phyloP scores from a whole-genome alignment of 2,797 vertebrate genomes.

The Gobio occitaniae region DNA sequence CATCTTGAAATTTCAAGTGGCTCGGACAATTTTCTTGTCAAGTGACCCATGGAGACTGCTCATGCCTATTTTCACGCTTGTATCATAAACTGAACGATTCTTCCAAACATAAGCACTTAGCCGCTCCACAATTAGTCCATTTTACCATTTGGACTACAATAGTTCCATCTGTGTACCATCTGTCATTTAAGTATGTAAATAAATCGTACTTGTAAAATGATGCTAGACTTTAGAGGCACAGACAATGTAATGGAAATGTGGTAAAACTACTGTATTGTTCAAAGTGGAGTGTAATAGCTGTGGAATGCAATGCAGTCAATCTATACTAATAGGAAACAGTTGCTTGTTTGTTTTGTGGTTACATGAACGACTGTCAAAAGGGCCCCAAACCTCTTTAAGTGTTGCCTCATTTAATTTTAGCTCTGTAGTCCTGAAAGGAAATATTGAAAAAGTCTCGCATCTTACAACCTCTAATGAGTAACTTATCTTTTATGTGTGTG shows the following conservation, averaged over 20 bases:
- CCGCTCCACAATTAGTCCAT: no score
- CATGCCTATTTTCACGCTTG: no score
- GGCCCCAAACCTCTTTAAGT: background rate
- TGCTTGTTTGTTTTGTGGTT: conserved; percentile 14
- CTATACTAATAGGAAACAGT: conserved; percentile 34
- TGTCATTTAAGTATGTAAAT: conserved; percentile 10
- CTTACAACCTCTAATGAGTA: background rate
- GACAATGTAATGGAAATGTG: conserved; percentile 8
- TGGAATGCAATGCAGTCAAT: conserved; percentile 5
- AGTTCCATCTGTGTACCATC: background rate
- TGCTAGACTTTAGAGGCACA: background rate
- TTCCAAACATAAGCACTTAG: no score
- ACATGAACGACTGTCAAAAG: background rate
- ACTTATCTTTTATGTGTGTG: background rate
- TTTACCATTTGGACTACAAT: background rate
- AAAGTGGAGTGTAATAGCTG: background rate
- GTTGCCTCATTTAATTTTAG: background rate
- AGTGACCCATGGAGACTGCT: no score
- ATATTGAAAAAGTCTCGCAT: background rate
- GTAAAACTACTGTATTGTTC: background rate
- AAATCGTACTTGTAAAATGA: background rate
- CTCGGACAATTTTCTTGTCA: no score
- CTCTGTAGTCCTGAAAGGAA: background rate
- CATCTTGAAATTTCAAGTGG: no score
- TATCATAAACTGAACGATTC: no score